Percentiles rank a stretch among this genome's conserved stretches.
Conservation (phyloP, 2,888 invertebrate species). For the Agrochola lota region DNA sequence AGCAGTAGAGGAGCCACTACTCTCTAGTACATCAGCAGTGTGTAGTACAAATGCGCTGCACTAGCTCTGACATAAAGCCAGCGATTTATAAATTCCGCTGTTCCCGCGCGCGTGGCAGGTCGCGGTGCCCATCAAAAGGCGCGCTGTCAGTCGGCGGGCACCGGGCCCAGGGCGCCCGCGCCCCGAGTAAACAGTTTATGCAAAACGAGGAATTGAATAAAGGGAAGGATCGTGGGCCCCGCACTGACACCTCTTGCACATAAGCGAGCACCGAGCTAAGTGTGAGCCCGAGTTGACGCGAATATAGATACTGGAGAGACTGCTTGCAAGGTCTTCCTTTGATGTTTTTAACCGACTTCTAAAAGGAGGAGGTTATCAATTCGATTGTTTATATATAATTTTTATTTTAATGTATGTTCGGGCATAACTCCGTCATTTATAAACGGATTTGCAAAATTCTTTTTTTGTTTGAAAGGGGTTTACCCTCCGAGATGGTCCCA, state of each 20-base stretch:
- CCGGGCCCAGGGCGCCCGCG: constrained; percentile 47
- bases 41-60: constrained; percentile 6
- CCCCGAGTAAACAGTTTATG: constrained; percentile 86
- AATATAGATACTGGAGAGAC: constrained; percentile 20
- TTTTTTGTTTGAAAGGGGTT: too few species aligned
- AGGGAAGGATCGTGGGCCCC: constrained; percentile 77
- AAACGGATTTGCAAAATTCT: too few species aligned
- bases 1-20: background rate
- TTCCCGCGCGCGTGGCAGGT: constrained; percentile 1
- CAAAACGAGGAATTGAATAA: constrained; percentile 86
- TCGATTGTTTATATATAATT: too few species aligned
- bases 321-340: background rate
- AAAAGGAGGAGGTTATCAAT: too few species aligned
- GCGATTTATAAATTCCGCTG: constrained; percentile 56
- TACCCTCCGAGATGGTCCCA: too few species aligned
- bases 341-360: constrained; percentile 2
- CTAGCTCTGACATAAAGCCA: constrained; percentile 13
- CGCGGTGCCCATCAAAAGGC: constrained; percentile 63
- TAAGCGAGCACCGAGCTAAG: constrained; percentile 48
- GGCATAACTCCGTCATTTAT: too few species aligned
- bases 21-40: constrained; percentile 4
- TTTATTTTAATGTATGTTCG: too few species aligned
- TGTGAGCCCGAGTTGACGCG: constrained; percentile 23
- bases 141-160: constrained; percentile 61
- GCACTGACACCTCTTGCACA: constrained; percentile 66